Conservation (phyloP, 2,113 vertebrate genomes). For the Tympanuchus pallidicinctus region DNA sequence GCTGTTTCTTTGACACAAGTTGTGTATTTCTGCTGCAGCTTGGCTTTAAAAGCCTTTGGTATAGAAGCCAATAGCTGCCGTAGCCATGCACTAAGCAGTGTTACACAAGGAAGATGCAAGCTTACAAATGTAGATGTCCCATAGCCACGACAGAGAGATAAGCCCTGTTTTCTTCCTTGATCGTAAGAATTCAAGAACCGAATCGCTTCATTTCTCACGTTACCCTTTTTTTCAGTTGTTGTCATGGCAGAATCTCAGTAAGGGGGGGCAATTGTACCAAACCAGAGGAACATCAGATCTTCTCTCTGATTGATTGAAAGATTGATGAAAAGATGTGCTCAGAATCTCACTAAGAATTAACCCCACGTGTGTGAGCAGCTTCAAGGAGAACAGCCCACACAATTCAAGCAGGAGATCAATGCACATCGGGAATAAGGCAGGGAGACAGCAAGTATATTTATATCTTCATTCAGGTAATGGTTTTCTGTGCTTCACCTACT, state of each 20-base stretch:
- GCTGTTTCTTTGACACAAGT: neutral
- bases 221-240: neutral
- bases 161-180: neutral
- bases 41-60: neutral
- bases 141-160: neutral
- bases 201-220: neutral
- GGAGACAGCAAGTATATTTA: neutral
- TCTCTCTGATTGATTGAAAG: neutral
- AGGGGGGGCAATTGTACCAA: neutral
- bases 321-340: neutral
- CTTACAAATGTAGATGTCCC: neutral
- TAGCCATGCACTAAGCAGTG: neutral
- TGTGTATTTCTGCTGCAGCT: neutral
- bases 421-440: neutral
- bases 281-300: neutral
- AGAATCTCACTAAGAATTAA: neutral
- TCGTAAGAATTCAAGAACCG: neutral
- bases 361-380: rapidly evolving
- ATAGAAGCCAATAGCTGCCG: neutral
- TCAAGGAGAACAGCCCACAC: neutral
- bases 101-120: neutral
- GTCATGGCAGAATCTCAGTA: slow-evolving; percentile 17
- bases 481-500: neutral
- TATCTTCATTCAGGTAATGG: neutral
- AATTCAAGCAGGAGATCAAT: neutral